Conservation (phyloP, 2,113 vertebrate species). For the Corvus hawaiiensis region DNA sequence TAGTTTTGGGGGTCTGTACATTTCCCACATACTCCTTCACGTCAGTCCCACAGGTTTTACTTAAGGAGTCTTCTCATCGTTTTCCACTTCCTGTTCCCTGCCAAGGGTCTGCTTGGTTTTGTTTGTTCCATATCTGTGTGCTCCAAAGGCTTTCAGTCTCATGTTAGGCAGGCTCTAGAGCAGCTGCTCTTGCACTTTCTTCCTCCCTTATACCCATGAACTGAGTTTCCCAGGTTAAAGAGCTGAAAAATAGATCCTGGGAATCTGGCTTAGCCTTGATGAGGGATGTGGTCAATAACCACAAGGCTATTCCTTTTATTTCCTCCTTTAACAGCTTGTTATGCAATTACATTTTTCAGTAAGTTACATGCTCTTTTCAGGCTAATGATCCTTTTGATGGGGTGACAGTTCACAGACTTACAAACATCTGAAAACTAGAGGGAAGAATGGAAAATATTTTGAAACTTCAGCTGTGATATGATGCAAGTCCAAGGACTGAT, state of each 20-base stretch:
- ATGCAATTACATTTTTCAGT: slow-evolving; percentile 25
- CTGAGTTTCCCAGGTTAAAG: neutral
- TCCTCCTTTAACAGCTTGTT: slow-evolving; percentile 35
- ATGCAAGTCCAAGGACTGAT: neutral
- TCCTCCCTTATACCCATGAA: neutral
- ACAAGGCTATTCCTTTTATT: slow-evolving; percentile 7
- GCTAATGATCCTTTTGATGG: slow-evolving; percentile 23
- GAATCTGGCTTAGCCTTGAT: slow-evolving; percentile 16
- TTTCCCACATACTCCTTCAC: neutral
- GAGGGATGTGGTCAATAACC: slow-evolving; percentile 52
- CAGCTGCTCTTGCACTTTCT: neutral
- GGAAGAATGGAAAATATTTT: slow-evolving; percentile 30
- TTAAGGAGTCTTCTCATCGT: neutral
- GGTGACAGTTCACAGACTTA: slow-evolving; percentile 2
- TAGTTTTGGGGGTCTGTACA: neutral
- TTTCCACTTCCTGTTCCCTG: neutral
- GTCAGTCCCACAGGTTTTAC: neutral
- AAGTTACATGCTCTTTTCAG: neutral
- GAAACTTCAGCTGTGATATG: neutral
- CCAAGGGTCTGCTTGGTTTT: neutral
- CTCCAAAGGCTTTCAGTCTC: neutral
- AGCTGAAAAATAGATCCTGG: neutral
- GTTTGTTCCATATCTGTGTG: neutral
- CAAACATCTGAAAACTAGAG: neutral
- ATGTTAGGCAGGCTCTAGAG: neutral